Base-by-base conservation (phyloP, 2,797 vertebrate genomes). In the Hipposideros larvatus region DNA sequence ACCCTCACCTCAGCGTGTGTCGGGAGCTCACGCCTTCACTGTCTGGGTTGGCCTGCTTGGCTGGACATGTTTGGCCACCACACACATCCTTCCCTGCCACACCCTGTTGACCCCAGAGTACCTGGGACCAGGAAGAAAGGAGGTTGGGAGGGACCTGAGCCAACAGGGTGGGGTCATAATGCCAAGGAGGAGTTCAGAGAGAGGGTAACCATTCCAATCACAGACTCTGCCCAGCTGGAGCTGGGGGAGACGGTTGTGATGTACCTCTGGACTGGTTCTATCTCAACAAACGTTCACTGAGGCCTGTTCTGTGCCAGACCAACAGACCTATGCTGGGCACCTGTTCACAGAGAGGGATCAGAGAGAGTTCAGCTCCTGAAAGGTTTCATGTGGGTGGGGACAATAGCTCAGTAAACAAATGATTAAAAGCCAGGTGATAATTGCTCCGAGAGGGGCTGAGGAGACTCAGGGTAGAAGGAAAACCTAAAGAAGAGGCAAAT, bases 241-340 rank as follows among this genome's bases (percentile, higher is more conserved):
- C 43, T 2, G 14, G 11, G 26, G 4, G 14, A 3, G 2, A 37
- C 28, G 10, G 53, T 5, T 3, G 0, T 14, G 9, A 6, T 7
- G 4, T 43, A 41, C 61, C 77, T 55, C 59, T 68, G 4, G 37
- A 7, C 41, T 31, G 15, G 53, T 11, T 79, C 65, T 82, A n/a
- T 19, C 41, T 53, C 46, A 55, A 1, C 15, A 48, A 24, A 18
- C 1, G 0, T 21, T 24, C 13, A 9, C 0, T 3, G 13, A 43
- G 15, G 19, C n/a, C 71, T 37, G 15, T n/a, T 59, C 22, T 7
- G 19, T 51, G 26, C 46, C 34, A 7, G 22, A 21, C 15, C 41
- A 48, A 2, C 34, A 6, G 28, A 24, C 15, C 41, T 61, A 2
- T 0, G 0, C 48, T 4, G 4, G 37, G 14, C 11, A 26, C 31